A percentile compares a stretch with the other conserved stretches of the same genome.
Conservation (phyloP, 92 coral and sea anemone species). For the Phenganax subtilis region DNA sequence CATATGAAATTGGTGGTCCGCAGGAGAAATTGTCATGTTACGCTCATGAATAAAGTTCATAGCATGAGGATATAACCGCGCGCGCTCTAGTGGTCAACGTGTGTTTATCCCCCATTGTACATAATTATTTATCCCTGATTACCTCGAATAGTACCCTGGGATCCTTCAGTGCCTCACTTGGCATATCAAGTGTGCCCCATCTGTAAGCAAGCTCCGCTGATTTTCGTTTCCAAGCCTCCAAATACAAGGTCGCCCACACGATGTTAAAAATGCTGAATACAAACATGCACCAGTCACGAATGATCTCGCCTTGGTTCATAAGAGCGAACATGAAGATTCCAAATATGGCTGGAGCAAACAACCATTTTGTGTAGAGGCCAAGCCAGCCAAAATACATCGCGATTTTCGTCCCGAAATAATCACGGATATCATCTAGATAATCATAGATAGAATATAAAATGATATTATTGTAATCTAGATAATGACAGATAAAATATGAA, state of each 20-base stretch:
- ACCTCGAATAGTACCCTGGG: slow-evolving; percentile 88
- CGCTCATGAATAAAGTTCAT: too few relatives aligned
- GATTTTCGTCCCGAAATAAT: slow-evolving; percentile 93
- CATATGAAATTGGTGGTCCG: too few relatives aligned
- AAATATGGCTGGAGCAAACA: slow-evolving; percentile 86
- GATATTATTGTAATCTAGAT: background rate
- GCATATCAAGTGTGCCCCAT: slow-evolving; percentile 99
- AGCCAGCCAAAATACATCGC: slow-evolving; percentile 99
- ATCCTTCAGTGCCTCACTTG: slow-evolving; percentile 88
- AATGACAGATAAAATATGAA: too few relatives aligned
- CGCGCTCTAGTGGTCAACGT: background rate
- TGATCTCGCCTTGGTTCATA: slow-evolving; percentile 80
- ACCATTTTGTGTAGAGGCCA: slow-evolving; percentile 99
- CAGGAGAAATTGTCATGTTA: too few relatives aligned
- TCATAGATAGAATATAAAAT: background rate
- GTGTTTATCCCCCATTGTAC: background rate
- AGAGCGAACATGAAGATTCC: slow-evolving; percentile 86
- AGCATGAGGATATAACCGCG: background rate
- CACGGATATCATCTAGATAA: slow-evolving; percentile 78
- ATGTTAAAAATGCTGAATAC: slow-evolving; percentile 94
- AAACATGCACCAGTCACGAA: slow-evolving; percentile 96
- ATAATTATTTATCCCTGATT: background rate
- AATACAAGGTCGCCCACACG: slow-evolving; percentile 95
- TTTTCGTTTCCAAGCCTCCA: slow-evolving; percentile 99
- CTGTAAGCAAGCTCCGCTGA: slow-evolving; percentile 97